phyloP scores from a whole-genome alignment of 2,113 vertebrate genomes.

The Heloderma charlesbogerti region DNA sequence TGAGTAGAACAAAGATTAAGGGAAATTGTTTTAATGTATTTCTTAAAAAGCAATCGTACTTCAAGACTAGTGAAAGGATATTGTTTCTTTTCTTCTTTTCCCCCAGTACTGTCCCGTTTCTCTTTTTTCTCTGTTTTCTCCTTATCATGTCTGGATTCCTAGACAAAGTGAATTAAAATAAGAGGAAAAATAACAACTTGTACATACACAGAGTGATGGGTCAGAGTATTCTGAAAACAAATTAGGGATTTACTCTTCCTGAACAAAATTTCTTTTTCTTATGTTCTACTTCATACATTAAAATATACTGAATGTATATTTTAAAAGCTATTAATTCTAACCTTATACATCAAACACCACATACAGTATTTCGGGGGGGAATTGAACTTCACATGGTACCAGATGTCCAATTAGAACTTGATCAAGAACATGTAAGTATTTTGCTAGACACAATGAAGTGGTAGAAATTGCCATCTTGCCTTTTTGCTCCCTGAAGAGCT shows the following conservation, averaged over 20 bases:
- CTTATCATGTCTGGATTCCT: conserved; percentile 92
- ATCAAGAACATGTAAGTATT: not conserved
- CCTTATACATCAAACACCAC: not conserved
- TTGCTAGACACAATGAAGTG: not conserved
- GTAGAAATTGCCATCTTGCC: conserved; percentile 71
- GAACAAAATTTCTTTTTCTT: not conserved
- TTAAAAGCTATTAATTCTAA: not conserved
- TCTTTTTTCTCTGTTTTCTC: conserved; percentile 94
- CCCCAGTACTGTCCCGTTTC: conserved; percentile 89
- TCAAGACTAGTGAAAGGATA: conserved; percentile 82
- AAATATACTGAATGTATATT: not conserved
- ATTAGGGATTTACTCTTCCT: not conserved
- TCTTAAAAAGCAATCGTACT: not conserved
- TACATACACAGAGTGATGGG: not conserved
- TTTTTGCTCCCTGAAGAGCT: conserved; percentile 95
- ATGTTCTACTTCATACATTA: not conserved
- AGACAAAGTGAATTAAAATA: conserved; percentile 35
- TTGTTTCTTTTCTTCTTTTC: conserved; percentile 96
- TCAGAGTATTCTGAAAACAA: not conserved
- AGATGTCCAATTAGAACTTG: not conserved
- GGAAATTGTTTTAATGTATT: conserved; percentile 54
- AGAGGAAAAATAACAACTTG: not conserved
- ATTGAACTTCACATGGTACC: not conserved
- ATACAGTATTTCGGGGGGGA: not conserved
- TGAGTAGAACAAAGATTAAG: conserved; percentile 86